Evolutionary conservation across 2,888 invertebrate species (phyloP), one percentile per base, ranked within the genome.

Genomic region (Ligdia adustata): DNA sequence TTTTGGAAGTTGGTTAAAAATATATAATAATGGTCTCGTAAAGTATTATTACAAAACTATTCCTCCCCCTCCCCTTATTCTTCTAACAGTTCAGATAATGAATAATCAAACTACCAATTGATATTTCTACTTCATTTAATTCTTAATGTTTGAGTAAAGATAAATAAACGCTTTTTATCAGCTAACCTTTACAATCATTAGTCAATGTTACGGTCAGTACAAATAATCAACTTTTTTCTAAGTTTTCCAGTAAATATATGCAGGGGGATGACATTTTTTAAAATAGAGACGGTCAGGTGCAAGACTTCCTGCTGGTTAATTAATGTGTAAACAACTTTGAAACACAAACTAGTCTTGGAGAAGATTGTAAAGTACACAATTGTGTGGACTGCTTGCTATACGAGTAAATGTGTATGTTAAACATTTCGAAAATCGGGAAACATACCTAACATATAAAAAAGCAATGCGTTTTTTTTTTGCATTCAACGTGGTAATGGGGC

Each of bases 141-240:
- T 47, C 39, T 15, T 39, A 33, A 24, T 31, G 39, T 34, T 51
- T 33, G 28, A 37, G 52, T 47, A 50, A 50, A 57, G 2, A 26
- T 34, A 41, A 14, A 32, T 15, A 35, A 32, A 15, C 37, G 6
- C 16, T 52, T 55, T 57, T 51, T 57, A 37, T 20, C 2, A n/a
- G n/a, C 0, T 42, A 43, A 53, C 57, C 55, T 57, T 57, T 52
- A 14, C 15, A 31, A 24, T 35, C 28, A 40, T 40, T 40, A 40
- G 29, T 40, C 24, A 40, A 38, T 22, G 20, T 33, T 11, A 28
- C 15, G 24, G 6, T 2, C 6, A 9, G 4, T 7, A n/a, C 6
- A 9, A 39, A 27, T 47, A 40, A 29, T 47, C 28, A 20, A 9
- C 12, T 16, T 46, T 39, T 39, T 44, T n/a, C 22, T 16, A 22